Base-by-base conservation (phyloP, 1,140 invertebrate species). In the Phocides pigmalion region DNA sequence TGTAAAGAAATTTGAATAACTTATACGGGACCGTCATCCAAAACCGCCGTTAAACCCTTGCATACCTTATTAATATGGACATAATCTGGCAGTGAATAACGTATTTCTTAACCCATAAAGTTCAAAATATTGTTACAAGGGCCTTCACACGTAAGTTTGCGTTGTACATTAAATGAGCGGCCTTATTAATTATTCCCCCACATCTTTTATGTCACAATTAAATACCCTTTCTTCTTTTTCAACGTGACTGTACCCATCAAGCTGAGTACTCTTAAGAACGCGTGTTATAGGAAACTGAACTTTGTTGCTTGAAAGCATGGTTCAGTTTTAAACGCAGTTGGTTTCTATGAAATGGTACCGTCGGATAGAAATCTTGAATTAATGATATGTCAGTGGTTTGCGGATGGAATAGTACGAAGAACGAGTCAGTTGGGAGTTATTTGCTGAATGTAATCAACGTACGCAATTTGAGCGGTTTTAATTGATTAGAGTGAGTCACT, bases 331-430 rank as follows among this genome's bases (percentile, higher is more conserved):
- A 11, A 20, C 4, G 42, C 22, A 11, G 28, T 3, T 8, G 12
- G 19, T 44, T 42, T 5, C n/a, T 61, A 61, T 49, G 28, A 61
- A 49, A 61, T 37, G 56, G 56, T 61, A 61, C 39, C 56, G 44
- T 39, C 32, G 32, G 54, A 37, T 61, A 49, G 28, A 61, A 61
- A 49, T 61, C 56, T 49, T 49, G 56, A 49, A 61, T 61, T 61
- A 61, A 61, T 61, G 56, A 61, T 61, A 61, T 49, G 56, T 61
- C 56, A 61, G 42, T 61, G 56, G 42, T 61, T 61, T 61, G 42
- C 44, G 56, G 44, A 47, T 49, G 56, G 56, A 49, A 61, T 61
- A 49, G 56, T 35, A 61, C 42, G 56, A 47, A 59, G 54, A 59
- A 59, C 28, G 56, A 59, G 56, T 59, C 56, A 47, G 44, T 19